phyloP scores from a whole-genome alignment of 2,113 vertebrate genomes.

The Amphilophus citrinellus region DNA sequence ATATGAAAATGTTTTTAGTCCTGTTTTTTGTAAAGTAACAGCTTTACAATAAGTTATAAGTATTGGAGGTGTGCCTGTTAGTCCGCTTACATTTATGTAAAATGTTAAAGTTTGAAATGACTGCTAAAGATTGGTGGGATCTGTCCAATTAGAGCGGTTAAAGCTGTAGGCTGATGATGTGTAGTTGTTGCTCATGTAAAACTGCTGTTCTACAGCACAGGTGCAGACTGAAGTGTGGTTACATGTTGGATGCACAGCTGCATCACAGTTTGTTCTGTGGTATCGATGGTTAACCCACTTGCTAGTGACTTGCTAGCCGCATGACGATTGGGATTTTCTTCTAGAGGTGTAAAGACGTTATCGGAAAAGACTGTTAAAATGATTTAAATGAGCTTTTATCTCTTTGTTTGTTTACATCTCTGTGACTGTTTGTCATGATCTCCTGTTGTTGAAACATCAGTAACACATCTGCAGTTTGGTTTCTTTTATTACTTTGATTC shows the following conservation, averaged over 20 bases:
- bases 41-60: background rate
- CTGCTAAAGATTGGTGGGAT: background rate
- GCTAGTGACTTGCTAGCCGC: constrained; percentile 14
- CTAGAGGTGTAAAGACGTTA: background rate
- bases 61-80: background rate
- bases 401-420: background rate
- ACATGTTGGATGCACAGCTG: constrained; percentile 13
- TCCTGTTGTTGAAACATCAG: background rate
- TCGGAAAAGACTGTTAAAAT: background rate
- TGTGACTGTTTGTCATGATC: background rate
- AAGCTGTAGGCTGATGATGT: background rate
- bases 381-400: background rate
- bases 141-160: background rate
- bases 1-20: background rate
- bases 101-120: background rate
- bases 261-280: constrained; percentile 22
- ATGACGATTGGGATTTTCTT: constrained; percentile 25
- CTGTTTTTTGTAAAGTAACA: background rate
- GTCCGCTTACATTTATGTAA: background rate
- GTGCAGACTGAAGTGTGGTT: constrained; percentile 39
- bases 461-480: background rate
- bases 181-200: background rate
- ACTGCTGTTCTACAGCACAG: constrained; percentile 13
- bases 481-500: background rate
- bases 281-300: constrained; percentile 48